Conservation (phyloP, 1,140 invertebrate species). For the Argopecten irradians region DNA sequence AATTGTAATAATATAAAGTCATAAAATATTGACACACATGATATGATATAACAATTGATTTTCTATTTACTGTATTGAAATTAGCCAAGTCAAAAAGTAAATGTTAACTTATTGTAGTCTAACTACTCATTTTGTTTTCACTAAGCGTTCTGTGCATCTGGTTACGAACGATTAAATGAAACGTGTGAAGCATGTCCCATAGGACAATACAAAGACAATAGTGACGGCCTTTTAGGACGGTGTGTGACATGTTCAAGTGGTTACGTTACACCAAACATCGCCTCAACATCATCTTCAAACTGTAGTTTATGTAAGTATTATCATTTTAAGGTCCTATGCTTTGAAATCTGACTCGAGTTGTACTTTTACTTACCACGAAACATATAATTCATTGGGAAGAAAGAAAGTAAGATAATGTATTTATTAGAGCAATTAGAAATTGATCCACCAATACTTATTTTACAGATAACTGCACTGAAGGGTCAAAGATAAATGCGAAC, state of each 20-base stretch:
- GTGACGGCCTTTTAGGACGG: neutral
- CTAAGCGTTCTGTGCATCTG: slow-evolving; percentile 89
- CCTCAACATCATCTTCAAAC: neutral
- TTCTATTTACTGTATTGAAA: too few species aligned
- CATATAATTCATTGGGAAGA: too few species aligned
- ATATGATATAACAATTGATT: too few species aligned
- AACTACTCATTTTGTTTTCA: neutral
- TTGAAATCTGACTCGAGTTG: too few species aligned
- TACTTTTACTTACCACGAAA: too few species aligned
- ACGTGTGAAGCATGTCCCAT: slow-evolving; percentile 85
- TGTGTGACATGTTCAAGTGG: slow-evolving; percentile 43
- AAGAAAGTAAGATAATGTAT: too few species aligned
- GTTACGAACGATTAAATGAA: slow-evolving; percentile 87
- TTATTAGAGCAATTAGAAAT: too few species aligned
- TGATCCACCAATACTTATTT: too few species aligned
- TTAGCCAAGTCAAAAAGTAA: too few species aligned
- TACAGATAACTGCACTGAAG: neutral
- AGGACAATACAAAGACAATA: slow-evolving; percentile 82
- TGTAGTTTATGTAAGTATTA: slow-evolving; percentile 50
- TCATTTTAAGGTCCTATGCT: neutral
- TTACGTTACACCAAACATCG: slow-evolving; percentile 33
- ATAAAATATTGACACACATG: too few species aligned
- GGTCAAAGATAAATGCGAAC: neutral
- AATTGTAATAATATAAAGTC: too few species aligned
- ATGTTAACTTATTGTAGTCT: too few species aligned